Base-by-base conservation (phyloP, 2,113 vertebrate species). In the Spilogale gracilis region DNA sequence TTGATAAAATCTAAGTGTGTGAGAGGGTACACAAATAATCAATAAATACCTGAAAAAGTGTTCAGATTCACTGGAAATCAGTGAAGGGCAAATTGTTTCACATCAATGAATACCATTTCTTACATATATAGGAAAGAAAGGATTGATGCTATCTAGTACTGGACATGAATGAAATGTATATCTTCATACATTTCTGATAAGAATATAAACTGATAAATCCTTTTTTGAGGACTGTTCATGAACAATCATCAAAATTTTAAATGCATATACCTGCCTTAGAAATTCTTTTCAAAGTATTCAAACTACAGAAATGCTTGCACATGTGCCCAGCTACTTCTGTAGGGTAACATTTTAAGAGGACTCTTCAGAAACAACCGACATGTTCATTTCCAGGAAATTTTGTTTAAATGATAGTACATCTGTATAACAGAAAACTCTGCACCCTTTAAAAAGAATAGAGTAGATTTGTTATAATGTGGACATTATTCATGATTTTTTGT, bases 161-260 rank as follows among this genome's bases (percentile, higher is more conserved):
- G 2, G 5, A 43, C 13, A 54, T 86, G 4, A 71, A 8, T 52
- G 3, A 52, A 84, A n/a, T 61, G 50, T 52, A 2, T 71, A 71
- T 91, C 82, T 83, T 83, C 6, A 58, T 38, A 45, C 9, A n/a
- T 88, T 91, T 95, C 1, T 79, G 54, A 58, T 38, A 85, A 4
- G 14, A 71, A 91, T 45, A 63, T 56, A 89, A 87, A n/a, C 6
- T 52, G 20, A 52, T 61, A 67, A 88, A 67, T n/a, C 8, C 0
- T 74, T 74, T 50, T 86, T 61, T 38, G 6, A 79, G 6, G 23
- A 84, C 9, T 80, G 5, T 67, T 83, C 6, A 60, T 94, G 48
- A 87, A 87, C 60, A 78, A 25, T 4, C 79, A 58, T 50, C 30
- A 85, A 52, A 65, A 71, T 9, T 74, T 82, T 74, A 96, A 97